Evolutionary conservation across 1,140 invertebrate genomes (phyloP), one percentile per base, ranked within the genome.

Genomic region (Charaxes varanes): DNA sequence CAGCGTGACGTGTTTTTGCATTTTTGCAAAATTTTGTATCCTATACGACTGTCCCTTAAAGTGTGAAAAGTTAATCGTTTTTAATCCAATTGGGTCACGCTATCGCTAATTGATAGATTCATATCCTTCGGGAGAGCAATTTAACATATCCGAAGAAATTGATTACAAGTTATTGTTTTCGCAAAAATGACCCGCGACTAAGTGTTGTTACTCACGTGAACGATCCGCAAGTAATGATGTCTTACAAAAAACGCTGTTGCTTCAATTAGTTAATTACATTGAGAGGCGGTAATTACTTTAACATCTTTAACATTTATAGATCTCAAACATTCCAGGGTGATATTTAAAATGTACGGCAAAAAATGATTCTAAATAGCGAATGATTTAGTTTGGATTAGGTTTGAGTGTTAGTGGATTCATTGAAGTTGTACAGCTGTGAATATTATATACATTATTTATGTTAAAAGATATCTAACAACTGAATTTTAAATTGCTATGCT

Each of bases 1-100:
- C 43, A 63, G 57, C 64, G 61, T 68, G 65, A 67, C 64, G 67
- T 67, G 70, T 64, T 61, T 66, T 70, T 74, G 61, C 74, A 67
- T 33, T 41, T 41, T 51, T 68, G 67, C 65, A 65, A 73, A 67
- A 64, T 61, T 50, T 61, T 57, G 23, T 47, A n/a, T n/a, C n/a
- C n/a, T n/a, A n/a, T n/a, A n/a, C n/a, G n/a, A n/a, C n/a, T n/a
- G n/a, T n/a, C n/a, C 24, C 15, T 43, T 26, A 38, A 34, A 42
- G 38, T 48, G 40, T 32, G 54, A 31, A 57, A 65, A 56, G 58
- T 62, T 48, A 50, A 60, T 63, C 47, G 41, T 31, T 45, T 50
- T 47, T 41, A 50, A 62, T 59, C 44, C 48, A 56, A 64, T 66
- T 32, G 52, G 26, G 64, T 67, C 68, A 68, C 70, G 68, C 59